Base-by-base conservation (phyloP, 1,140 invertebrate species). In the Zaprionus inermis region DNA sequence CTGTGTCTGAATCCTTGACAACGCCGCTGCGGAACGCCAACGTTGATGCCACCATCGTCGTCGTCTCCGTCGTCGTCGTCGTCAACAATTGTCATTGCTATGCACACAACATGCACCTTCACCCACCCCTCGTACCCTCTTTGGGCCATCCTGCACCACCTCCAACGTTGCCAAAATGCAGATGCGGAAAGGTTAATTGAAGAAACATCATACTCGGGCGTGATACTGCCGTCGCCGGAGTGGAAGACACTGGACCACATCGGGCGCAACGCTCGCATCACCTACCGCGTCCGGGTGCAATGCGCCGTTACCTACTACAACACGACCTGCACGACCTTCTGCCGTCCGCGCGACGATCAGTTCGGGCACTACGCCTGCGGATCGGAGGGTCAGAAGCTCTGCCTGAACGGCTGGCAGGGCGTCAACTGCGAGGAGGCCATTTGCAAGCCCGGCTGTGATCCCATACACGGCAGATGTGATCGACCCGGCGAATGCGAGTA, bases 301-400 rank as follows among this genome's bases (percentile, higher is more conserved):
- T 99, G 98, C 93, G 95, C 97, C 92, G 94, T 95, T 80, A 96
- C 98, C 93, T 99, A 99, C 93, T 99, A 98, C 94, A 98, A 98
- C 91, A 95, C 97, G 79, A 97, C 97, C 52, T 99, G 98, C 94
- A 97, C 97, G 78, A 97, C 97, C 90, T 96, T 98, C 91, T 99
- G 98, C 93, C 94, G 97, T 61, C 96, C 97, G 55, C 94, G 98
- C 54, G 95, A 99, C 93, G 98, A 99, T 93, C 95, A 96, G 90
- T 98, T 98, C 92, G 98, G 98, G 20, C 98, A 99, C 93, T 98
- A 98, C 93, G 95, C 94, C 59, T 99, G 98, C 94, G 95, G 96
- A 76, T 93, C 95, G 57, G 95, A 96, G 91, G 98, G 98, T 68
- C 96, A 98, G 92, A 98, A 98, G 93, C 95, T 96, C 52, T 99